Evolutionary conservation across 2,888 invertebrate genomes (phyloP).

Genomic region (Stegophylla sp.): DNA sequence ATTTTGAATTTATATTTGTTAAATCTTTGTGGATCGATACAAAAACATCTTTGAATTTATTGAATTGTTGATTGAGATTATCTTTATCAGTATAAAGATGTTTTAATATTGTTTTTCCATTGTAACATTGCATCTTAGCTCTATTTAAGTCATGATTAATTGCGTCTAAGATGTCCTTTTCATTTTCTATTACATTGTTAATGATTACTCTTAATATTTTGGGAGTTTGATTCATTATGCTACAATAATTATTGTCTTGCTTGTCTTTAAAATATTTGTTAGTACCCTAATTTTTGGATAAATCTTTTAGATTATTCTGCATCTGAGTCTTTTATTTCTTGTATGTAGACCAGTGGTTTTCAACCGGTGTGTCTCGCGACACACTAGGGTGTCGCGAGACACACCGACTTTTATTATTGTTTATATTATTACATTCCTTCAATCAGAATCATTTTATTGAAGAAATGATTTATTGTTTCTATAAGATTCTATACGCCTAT

Average conservation of each 20-base stretch:
- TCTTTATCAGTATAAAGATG: not conserved
- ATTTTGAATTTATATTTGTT: not conserved
- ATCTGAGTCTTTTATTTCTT: not conserved
- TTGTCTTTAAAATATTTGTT: not conserved
- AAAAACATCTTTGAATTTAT: not conserved
- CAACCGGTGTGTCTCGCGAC: too few species aligned
- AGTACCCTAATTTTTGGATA: not conserved
- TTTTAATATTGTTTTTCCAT: conserved; percentile 25
- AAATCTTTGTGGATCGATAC: not conserved
- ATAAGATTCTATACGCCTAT: too few species aligned
- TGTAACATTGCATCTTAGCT: not conserved
- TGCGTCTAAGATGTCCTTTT: not conserved
- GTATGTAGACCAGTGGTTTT: not conserved
- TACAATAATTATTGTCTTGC: not conserved
- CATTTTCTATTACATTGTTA: not conserved
- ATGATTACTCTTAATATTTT: not conserved
- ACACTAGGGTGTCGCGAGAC: too few species aligned
- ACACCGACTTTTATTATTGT: too few species aligned
- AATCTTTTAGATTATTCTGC: not conserved
- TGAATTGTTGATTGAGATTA: not conserved
- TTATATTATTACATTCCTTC: too few species aligned
- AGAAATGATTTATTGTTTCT: too few species aligned
- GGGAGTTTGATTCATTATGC: not conserved
- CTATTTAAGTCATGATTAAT: not conserved
- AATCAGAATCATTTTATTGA: too few species aligned